Base-by-base conservation (phyloP, 2,888 invertebrate genomes). In the Steinernema scapterisci region DNA sequence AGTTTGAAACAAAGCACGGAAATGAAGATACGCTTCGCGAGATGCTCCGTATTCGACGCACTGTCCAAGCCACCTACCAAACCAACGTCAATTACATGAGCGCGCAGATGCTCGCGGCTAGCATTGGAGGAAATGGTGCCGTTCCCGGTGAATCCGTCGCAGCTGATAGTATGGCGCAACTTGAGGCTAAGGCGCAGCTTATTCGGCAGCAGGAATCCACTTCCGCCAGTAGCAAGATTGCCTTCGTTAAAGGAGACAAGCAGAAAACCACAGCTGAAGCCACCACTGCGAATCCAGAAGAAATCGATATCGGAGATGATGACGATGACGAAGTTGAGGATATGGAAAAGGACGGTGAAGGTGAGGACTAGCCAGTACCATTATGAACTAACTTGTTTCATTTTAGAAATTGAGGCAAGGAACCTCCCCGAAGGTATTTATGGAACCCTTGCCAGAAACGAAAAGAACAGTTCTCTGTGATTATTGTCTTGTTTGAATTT, bases 21-120 rank as follows among this genome's bases (percentile, higher is more conserved):
- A 99, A 99, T 89, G 97, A 99, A 89, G 99, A 99, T 87, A 99
- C 99, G 0, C 95, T 99, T 92, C 91, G 97, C 63, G 97, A 99
- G 90, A 97, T 99, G 97, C 90, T 99, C 56, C 85, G 82, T 31
- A 78, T 82, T 38, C 82, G 82, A 43, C 75, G 83, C 21, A 83
- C 83, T 25, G 84, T 84, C 21, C 84, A 84, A 72, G 84, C 85
- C 43, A 78, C 94, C 85, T 99, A 95, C 88, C 99, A 97, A 88
- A 97, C 97, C 0, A 96, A 97, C 87, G 91, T 92, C n/a, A 97
- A 97, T 88, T 97, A 96, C 93, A 97, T 97, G 95, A 94, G 95
- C 16, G 95, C 96, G 0, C 97, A 97, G 89, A 95, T 97, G 93
- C 90, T 96, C 83, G 94, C 93, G 84, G 93, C 93, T 11, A 82